A percentile compares a stretch with the other conserved stretches of the same genome.
Conservation (phyloP, 2,113 vertebrate genomes). For the Malaclemys terrapin region DNA sequence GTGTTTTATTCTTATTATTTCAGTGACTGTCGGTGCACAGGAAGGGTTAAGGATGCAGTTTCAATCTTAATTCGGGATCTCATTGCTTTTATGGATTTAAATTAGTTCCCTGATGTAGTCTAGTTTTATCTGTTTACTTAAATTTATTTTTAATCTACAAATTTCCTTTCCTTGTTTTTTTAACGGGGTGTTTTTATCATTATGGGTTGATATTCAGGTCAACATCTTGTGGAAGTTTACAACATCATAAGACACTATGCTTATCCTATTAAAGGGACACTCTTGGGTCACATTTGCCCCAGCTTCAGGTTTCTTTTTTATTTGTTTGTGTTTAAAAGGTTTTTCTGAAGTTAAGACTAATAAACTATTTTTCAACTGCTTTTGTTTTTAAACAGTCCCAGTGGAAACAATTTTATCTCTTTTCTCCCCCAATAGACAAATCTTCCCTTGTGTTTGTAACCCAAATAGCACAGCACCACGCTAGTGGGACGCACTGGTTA, state of each 20-base stretch:
- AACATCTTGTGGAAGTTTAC: neutral
- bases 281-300: neutral
- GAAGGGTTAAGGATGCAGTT: neutral
- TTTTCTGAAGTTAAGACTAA: neutral
- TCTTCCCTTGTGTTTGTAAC: neutral
- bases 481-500: neutral
- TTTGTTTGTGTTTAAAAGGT: accelerated
- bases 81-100: neutral
- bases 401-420: neutral
- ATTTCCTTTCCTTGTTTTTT: neutral
- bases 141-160: neutral
- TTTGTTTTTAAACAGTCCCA: neutral
- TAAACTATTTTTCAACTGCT: neutral
- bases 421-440: neutral
- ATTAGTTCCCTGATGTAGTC: neutral
- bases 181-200: neutral
- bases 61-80: neutral
- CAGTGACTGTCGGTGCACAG: neutral
- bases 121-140: neutral
- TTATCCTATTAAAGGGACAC: neutral
- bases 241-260: neutral
- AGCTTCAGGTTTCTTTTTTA: neutral
- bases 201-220: neutral
- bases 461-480: neutral
- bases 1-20: neutral